Evolutionary conservation across 2,113 vertebrate species (phyloP), one percentile per base, ranked within the genome.

Genomic region (Megaleporinus macrocephalus): DNA sequence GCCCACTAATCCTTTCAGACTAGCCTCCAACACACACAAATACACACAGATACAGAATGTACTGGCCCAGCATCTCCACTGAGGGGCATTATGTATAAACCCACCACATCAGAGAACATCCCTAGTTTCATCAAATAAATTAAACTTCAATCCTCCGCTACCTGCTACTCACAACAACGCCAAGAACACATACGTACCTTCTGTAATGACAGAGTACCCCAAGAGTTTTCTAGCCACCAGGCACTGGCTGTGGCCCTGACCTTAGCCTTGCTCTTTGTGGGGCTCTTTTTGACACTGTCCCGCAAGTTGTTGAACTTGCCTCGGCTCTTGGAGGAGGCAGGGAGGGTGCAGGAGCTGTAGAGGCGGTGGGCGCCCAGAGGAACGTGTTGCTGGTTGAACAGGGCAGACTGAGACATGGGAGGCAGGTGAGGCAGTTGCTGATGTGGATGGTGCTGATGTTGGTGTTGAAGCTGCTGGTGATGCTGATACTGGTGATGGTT

Each of bases 231-330:
- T 74, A 92, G 90, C 86, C 87, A 76, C 89, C 93, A 88, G 62
- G 91, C 90, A 88, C 94, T 89, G 84, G 76, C 68, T 1, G 90
- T 80, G 63, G 91, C 89, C 90, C 89, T 91, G 53, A 92, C 92
- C 90, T 95, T 96, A 16, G 87, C 92, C 80, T 93, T 96, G 87
- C 94, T 95, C 89, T 95, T 96, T 4, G 95, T 95, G 5, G 95
- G 95, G 81, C 94, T 96, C 90, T 95, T 97, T 88, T 92, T 95
- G 3, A 95, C 91, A 18, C 94, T 96, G 85, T 96, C 95, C 0
- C 92, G 93, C 11, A 95, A 88, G 84, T 94, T 95, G 53, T 89
- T 89, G 86, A 95, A 94, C 81, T 93, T 95, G 24, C 93, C 93
- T 78, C 90, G 86, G 71, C 93, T 92, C 73, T 89, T 94, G 86